A percentile compares a stretch with the other conserved stretches of the same genome.
phyloP scores from a whole-genome alignment of 2,797 vertebrate species.

The Tragelaphus eurycerus region DNA sequence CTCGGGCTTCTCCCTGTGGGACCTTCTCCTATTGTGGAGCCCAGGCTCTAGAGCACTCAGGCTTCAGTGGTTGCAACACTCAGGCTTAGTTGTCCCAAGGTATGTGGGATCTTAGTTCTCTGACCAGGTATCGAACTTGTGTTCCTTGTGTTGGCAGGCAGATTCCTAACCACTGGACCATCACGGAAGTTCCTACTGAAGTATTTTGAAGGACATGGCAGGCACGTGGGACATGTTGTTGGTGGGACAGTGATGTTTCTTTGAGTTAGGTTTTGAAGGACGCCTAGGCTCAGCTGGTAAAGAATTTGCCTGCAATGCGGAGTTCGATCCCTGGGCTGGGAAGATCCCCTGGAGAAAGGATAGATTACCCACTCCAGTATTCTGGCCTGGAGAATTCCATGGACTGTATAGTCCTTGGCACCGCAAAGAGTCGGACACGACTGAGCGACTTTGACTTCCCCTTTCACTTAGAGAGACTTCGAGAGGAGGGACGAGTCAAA shows the following conservation, averaged over 20 bases:
- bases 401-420: neutral
- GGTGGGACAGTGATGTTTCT: neutral
- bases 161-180: neutral
- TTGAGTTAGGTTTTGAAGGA: neutral
- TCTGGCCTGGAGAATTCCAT: neutral
- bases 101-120: neutral
- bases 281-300: neutral
- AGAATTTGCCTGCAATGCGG: neutral
- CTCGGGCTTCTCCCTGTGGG: neutral
- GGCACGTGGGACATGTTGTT: neutral
- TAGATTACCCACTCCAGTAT: neutral
- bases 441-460: neutral
- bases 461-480: neutral
- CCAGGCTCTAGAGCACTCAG: neutral
- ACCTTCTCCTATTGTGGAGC: neutral
- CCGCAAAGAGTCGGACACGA: rapidly evolving
- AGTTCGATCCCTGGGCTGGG: neutral
- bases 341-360: neutral
- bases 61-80: neutral
- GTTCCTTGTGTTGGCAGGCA: neutral
- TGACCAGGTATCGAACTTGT: neutral
- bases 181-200: neutral
- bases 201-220: neutral
- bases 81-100: neutral
- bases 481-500: neutral